Percentiles rank a stretch among this genome's conserved stretches.
phyloP scores from a whole-genome alignment of 2,888 invertebrate genomes.

The Crematogaster levior region DNA sequence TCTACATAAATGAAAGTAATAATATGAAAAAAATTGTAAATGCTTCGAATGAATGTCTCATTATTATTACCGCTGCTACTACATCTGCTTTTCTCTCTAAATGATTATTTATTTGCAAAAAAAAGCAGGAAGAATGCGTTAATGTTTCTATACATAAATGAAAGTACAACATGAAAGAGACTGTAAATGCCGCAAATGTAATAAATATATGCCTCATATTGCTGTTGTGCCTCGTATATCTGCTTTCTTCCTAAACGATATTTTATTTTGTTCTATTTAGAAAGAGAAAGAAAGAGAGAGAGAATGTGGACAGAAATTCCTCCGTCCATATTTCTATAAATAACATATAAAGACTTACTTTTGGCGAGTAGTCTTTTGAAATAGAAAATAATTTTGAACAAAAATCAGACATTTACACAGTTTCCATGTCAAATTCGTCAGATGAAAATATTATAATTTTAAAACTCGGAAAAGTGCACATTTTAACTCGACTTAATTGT shows the following conservation, averaged over 20 bases:
- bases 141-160: neutral
- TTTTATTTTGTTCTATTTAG: too few species aligned
- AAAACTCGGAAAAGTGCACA: neutral
- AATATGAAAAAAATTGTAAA: neutral
- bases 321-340: neutral
- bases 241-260: neutral
- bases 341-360: neutral
- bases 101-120: neutral
- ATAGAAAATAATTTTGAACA: neutral
- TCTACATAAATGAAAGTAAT: neutral
- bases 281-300: too few species aligned
- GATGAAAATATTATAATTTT: neutral
- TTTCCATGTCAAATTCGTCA: neutral
- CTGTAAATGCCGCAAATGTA: neutral
- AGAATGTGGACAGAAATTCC: neutral
- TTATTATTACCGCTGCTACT: neutral
- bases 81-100: neutral
- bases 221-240: neutral
- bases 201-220: neutral
- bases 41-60: neutral
- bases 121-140: neutral
- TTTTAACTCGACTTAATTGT: neutral
- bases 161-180: slow-evolving; percentile 10
- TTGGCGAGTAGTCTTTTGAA: neutral
- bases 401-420: neutral